Percentiles rank a stretch among this genome's conserved stretches.
phyloP scores from a whole-genome alignment of 2,113 vertebrate genomes.

The Diphyllodes magnificus region DNA sequence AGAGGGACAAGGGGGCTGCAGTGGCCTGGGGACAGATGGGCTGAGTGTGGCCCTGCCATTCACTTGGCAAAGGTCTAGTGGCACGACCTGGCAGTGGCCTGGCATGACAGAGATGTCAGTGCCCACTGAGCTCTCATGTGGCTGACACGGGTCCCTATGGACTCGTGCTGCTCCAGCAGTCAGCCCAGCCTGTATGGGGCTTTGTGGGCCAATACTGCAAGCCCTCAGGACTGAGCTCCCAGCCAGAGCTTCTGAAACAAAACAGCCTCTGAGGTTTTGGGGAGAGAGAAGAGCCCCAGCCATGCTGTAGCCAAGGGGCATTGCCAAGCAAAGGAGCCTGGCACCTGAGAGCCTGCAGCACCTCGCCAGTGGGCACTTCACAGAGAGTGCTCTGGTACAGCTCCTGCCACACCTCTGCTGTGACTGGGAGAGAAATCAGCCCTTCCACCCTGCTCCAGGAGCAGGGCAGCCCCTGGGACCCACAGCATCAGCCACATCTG shows the following conservation, averaged over 20 bases:
- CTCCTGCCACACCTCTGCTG: background rate
- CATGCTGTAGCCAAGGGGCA: rapidly evolving
- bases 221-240: background rate
- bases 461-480: background rate
- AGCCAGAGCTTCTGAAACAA: background rate
- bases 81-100: background rate
- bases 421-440: background rate
- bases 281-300: background rate
- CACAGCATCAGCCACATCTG: background rate
- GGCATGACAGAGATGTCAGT: background rate
- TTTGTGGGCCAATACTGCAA: background rate
- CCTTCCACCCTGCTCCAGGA: background rate
- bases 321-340: background rate
- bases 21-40: background rate
- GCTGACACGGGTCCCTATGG: background rate
- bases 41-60: background rate
- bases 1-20: background rate
- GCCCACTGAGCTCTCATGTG: background rate
- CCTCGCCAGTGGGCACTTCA: background rate
- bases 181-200: background rate
- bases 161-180: background rate
- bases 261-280: background rate
- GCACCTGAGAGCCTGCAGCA: background rate
- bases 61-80: background rate
- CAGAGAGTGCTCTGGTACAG: conserved; percentile 1